Base-by-base conservation (phyloP, 2,797 vertebrate genomes). In the Liasis olivaceus region DNA sequence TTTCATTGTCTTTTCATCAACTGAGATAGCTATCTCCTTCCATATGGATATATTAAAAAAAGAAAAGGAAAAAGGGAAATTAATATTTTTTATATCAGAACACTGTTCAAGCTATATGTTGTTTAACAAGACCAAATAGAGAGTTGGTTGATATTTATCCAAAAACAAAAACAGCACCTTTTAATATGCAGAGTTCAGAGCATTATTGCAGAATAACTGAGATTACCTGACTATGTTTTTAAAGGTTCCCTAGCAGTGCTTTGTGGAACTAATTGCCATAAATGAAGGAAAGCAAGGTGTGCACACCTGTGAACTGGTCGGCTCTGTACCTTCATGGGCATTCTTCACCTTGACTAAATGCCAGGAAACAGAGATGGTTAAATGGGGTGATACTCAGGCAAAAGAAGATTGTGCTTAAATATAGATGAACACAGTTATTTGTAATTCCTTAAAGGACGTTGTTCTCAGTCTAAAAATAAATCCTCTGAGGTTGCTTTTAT, bases 401-500 rank as follows among this genome's bases (percentile, higher is more conserved):
- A 89, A 69, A 88, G 69, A 59, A 92, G 31, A 51, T 93, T 69
- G 3, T 89, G 86, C 51, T 77, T 93, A 87, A 14, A 42, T 86
- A 31, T 0, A 85, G 86, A 56, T 87, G 91, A 94, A 92, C 11
- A 47, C 14, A 90, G 7, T 51, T 90, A 58, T n/a, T 93, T 94
- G 85, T 36, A 87, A 51, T 94, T 93, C 89, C 92, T 42, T 88
- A 95, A 94, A 95, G 36, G 36, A 94, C 91, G 20, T 20, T 59
- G 20, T 72, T 69, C 62, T 94, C 91, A 51, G 91, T 93, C 89
- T 84, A 91, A 91, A 94, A 28, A 89, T 89, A 95, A 95, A 5
- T 28, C 66, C 88, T 59, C 86, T 88, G 56, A 72, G 11, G 91
- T 77, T 95, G 87, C 90, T 95, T 96, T 95, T 84, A 94, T 90